Base-by-base conservation (phyloP, 2,888 invertebrate species). In the Ectemnius continuus region DNA sequence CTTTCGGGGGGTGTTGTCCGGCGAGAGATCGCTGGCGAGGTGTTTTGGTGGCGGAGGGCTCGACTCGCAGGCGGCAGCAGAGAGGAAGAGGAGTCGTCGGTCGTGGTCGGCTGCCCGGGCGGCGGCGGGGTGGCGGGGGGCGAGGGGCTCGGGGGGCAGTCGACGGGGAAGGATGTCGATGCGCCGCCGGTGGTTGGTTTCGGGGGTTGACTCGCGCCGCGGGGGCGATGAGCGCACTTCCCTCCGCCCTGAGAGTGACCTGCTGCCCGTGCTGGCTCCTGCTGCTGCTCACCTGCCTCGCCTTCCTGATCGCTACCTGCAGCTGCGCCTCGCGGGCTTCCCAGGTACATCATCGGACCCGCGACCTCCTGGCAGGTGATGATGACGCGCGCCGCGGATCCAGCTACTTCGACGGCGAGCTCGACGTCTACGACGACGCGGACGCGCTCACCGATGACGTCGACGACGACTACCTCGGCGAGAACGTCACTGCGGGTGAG, bases 171-270 rank as follows among this genome's bases (percentile, higher is more conserved):
- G 88, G 86, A 89, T 89, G 90, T 88, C 89, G 90, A 90, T 90
- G 89, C 88, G 87, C 89, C 88, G 86, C 86, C 87, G 88, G 88
- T 89, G 90, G 87, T 88, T 88, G 90, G 90, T 89, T 89, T 88
- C 88, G 89, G 90, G 90, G 89, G 89, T 88, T 88, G 90, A 88
- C 88, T 89, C 89, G 88, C 89, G 90, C 90, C 90, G 89, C 88
- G 89, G 89, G 89, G 90, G 90, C 90, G 91, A 90, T 90, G 90
- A 89, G 90, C 89, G 89, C 87, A 86, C 85, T 88, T 89, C 89
- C 89, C 87, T 88, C 88, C 86, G 89, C 87, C 88, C 89, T 89
- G 88, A 89, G 87, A 89, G 86, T 88, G 84, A 88, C 87, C 87
- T 89, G 86, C 83, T 84, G 83, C 70, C 81, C 73, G 70, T 81